Percentiles rank a stretch among this genome's conserved stretches.
Conservation (phyloP, 2,113 vertebrate genomes). For the human (Homo sapiens) region GRCh38 chr6:10072001-10072500, state of each 20-base stretch:
- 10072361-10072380: slow-evolving; percentile 40
- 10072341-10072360: background rate
- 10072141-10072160: background rate
- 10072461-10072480: background rate
- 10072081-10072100: background rate
- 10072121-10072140: background rate
- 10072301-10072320: background rate
- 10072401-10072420: background rate
- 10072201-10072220: background rate
- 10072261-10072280: background rate
- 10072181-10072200: background rate
- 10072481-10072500: background rate
- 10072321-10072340: background rate
- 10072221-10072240: background rate
- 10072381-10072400: background rate
- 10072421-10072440: background rate
- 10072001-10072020: slow-evolving; percentile 19
- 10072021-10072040: background rate
- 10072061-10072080: background rate
- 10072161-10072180: background rate
- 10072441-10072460: slow-evolving; percentile 2
- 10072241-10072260: background rate
- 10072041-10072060: background rate
- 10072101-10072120: background rate
- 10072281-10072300: background rate